Base-by-base conservation (phyloP, 2,888 invertebrate species). In the Scrobipalpa atriplicella region DNA sequence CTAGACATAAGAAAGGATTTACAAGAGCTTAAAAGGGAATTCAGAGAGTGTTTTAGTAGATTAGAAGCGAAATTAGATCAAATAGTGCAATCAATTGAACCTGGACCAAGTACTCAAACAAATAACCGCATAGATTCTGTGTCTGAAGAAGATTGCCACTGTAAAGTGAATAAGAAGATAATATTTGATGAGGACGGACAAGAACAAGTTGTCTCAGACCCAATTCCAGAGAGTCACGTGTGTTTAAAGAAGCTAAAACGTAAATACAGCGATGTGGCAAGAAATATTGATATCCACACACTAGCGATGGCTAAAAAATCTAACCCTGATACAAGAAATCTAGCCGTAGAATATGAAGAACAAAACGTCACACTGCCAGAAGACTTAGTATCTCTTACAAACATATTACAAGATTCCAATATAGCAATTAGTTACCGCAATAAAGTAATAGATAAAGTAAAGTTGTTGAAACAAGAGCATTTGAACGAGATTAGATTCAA, bases 51-150 rank as follows among this genome's bases (percentile, higher is more conserved):
- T 70, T 75, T 92, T 7, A 75, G 73, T 13, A 90, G 82, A 71
- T 89, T 92, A 36, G 90, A 92, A 74, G 65, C 68, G 0, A 92
- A 90, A 70, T 92, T 92, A 78, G 89, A 92, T 0, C 86, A 90
- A 74, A 75, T 60, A 51, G 64, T 8, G 68, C 68, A 36, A 36
- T 1, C 54, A 67, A 38, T 8, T 38, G 19, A 13, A 69, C 69
- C 39, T 5, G 54, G 13, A 70, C 51, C n/a, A 71, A 71, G 68
- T 60, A 56, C 10, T 68, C 65, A 62, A 62, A 54, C 56, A 58
- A 8, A 29, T 69, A 73, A 64, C 38, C 54, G 18, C 16, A 54
- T 19, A 18, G 71, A 74, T 21, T 68, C 52, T 19, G 62, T 66
- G 47, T 38, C 64, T 54, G 73, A 77, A 38, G 67, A 70, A 9